Conservation (phyloP, 2,888 invertebrate species). For the Fabriciana adippe region DNA sequence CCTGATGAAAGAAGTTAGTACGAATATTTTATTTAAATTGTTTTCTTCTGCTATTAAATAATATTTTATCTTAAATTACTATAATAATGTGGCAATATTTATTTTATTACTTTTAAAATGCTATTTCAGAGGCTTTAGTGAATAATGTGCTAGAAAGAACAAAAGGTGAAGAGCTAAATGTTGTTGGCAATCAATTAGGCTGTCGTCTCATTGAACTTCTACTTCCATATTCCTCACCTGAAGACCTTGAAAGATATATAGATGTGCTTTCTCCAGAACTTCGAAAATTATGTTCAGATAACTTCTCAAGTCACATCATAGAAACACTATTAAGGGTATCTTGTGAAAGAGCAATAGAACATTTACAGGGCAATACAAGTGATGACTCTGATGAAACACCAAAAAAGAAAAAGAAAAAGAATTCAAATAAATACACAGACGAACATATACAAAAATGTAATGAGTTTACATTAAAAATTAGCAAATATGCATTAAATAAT, state of each 20-base stretch:
- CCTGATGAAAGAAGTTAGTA: conserved; percentile 87
- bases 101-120: not conserved
- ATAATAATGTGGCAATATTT: not conserved
- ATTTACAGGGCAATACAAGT: conserved; percentile 50
- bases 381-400: conserved; percentile 53
- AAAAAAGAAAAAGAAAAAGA: conserved; percentile 56
- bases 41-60: not conserved
- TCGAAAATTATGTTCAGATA: conserved; percentile 87
- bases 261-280: conserved; percentile 84
- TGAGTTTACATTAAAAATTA: conserved; percentile 86
- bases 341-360: conserved; percentile 76
- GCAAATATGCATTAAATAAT: conserved; percentile 91
- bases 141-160: conserved; percentile 90
- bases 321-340: conserved; percentile 85
- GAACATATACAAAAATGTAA: conserved; percentile 82
- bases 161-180: conserved; percentile 86
- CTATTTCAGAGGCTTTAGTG: conserved; percentile 83
- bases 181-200: conserved; percentile 90
- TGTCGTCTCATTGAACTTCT: conserved; percentile 90
- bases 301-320: conserved; percentile 90
- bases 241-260: conserved; percentile 84
- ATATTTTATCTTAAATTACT: not conserved
- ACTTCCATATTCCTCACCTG: conserved; percentile 85
- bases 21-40: not conserved
- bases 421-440: conserved; percentile 57